These are phyloP conservation scores for Euplagia quadripunctaria DNA, from an alignment of 2,888 invertebrate genomes.

Conservation along the genomic window DNA sequence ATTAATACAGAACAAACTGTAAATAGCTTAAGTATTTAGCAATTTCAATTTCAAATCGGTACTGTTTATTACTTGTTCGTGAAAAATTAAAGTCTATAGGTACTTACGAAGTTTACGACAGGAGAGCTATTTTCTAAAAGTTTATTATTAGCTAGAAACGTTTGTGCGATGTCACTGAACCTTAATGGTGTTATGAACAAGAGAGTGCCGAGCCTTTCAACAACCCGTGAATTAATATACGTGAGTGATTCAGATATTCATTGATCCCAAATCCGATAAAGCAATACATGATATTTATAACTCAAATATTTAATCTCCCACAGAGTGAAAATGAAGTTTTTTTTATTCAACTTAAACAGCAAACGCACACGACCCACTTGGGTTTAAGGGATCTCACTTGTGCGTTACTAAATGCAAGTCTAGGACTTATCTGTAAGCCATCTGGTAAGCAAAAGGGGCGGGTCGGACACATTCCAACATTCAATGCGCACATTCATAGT, in stretches of 20 bases:
- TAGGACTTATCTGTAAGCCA: too few relatives aligned
- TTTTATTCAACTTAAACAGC: background rate
- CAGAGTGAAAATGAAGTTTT: background rate
- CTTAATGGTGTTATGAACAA: slow-evolving; percentile 39
- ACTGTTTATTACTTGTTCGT: background rate
- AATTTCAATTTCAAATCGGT: background rate
- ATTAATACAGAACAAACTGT: background rate
- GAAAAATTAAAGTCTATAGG: background rate
- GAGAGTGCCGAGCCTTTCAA: slow-evolving; percentile 27
- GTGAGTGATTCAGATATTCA: background rate
- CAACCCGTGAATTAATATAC: slow-evolving; percentile 39
- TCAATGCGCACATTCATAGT: too few relatives aligned
- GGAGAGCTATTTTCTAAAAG: background rate
- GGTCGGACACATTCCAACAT: too few relatives aligned
- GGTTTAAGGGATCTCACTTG: background rate
- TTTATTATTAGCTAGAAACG: slow-evolving; percentile 1
- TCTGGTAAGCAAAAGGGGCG: too few relatives aligned
- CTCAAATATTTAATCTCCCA: background rate
- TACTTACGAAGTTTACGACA: background rate
- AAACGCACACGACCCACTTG: too few relatives aligned
- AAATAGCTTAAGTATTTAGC: background rate
- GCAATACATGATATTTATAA: background rate
- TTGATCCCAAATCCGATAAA: background rate
- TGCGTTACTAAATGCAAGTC: too few relatives aligned
- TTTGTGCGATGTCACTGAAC: slow-evolving; percentile 13